Percentiles rank a stretch among this genome's conserved stretches.
Evolutionary conservation across 1,140 invertebrate genomes (phyloP).

Genomic region (Plectrocnemia conspersa): DNA sequence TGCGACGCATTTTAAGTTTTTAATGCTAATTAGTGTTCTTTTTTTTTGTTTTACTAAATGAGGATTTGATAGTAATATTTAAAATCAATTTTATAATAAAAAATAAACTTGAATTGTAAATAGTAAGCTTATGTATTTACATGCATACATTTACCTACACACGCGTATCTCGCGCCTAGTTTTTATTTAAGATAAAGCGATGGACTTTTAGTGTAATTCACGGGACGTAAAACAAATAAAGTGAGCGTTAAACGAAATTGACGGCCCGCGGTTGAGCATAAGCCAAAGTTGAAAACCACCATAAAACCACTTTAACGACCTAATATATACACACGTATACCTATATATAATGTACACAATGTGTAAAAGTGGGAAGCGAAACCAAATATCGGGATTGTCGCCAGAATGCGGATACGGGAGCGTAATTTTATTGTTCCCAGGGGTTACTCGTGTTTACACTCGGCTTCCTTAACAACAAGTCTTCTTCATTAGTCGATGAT

Average conservation of each 20-base stretch:
- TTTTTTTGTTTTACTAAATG: too few relatives aligned
- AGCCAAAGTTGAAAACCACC: slow-evolving; percentile 7
- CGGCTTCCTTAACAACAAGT: slow-evolving; percentile 28
- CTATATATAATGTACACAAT: too few relatives aligned
- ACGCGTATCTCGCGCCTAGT: too few relatives aligned
- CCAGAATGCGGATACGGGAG: slow-evolving; percentile 28
- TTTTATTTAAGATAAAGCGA: background rate
- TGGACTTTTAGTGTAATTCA: background rate
- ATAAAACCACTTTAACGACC: slow-evolving; percentile 27
- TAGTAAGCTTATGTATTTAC: too few relatives aligned
- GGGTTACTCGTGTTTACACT: slow-evolving; percentile 29
- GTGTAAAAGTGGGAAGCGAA: too few relatives aligned
- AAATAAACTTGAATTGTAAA: too few relatives aligned
- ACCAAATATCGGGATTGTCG: background rate
- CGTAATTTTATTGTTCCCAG: slow-evolving; percentile 33
- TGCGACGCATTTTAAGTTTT: too few relatives aligned
- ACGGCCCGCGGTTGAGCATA: background rate
- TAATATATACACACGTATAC: too few relatives aligned
- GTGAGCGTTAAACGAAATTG: background rate
- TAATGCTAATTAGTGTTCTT: too few relatives aligned
- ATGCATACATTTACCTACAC: background rate
- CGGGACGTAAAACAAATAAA: slow-evolving; percentile 7
- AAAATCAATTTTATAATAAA: too few relatives aligned
- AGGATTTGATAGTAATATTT: too few relatives aligned
- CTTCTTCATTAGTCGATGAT: slow-evolving; percentile 31